Base-by-base conservation (phyloP, 2,888 invertebrate genomes). In the Eustalomyia histrio region DNA sequence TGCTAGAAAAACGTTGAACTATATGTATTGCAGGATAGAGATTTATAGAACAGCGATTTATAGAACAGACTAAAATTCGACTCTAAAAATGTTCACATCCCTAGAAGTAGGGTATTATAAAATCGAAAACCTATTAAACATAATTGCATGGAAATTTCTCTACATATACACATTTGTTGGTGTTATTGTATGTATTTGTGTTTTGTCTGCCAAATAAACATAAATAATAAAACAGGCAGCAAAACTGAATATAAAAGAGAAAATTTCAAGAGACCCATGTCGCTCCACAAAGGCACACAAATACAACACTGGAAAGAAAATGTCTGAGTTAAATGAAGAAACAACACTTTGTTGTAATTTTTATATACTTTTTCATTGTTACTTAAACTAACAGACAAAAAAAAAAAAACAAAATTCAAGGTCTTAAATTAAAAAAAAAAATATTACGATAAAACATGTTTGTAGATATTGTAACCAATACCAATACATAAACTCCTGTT, bases 121-220 rank as follows among this genome's bases (percentile, higher is more conserved):
- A 47, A n/a, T n/a, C 4, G 39, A 47, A 47, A n/a, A n/a, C 6
- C 4, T n/a, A 47, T 47, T 47, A 33, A 29, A 58, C n/a, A 58
- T n/a, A 33, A 58, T n/a, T 24, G 24, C 12, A 55, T 55, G 55
- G 7, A n/a, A 29, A 63, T 63, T 14, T n/a, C 18, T 55, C 39
- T n/a, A 6, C 29, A 29, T 7, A 29, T 29, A 6, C 29, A 29
- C 29, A 29, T 53, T 18, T 47, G 53, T 29, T 29, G 2, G 52
- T 12, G 33, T 29, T 5, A 33, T 24, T 55, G 16, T 55, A 17
- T 67, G 24, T 53, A 35, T 43, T 2, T 50, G 24, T 17, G n/a
- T 73, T 61, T 68, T 67, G 78, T 75, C 69, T 74, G 64, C 33
- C 21, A 64, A 69, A 61, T 17, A 69, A 71, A 47, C 75, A 75